Evolutionary conservation across 2,113 vertebrate genomes (phyloP), one percentile per base, ranked within the genome.

Genomic region (Ramphastos sulfuratus): DNA sequence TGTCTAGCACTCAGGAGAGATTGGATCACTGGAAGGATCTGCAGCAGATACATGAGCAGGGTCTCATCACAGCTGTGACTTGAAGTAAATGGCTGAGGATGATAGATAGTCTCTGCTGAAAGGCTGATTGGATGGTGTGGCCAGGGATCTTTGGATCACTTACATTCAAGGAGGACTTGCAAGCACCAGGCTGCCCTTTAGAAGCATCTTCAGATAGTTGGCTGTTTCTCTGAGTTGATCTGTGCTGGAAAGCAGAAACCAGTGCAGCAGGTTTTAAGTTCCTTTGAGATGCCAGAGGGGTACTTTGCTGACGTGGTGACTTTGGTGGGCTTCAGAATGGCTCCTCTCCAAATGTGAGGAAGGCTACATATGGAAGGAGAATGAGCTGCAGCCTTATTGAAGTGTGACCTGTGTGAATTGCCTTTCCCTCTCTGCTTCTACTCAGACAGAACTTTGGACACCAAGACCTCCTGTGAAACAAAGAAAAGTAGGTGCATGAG

Each of bases 371-470:
- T 24, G 67, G 85, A 33, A 66, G 69, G 39, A 85, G 69, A 37
- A 67, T 3, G 56, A 83, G n/a, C 8, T 1, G 4, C 76, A 58
- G 65, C 31, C 8, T 13, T 61, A 35, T 12, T 2, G 0, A 44
- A 61, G 18, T 2, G 16, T 88, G 92, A 67, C 76, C 85, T 77
- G 91, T 61, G 20, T 63, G 71, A 83, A 82, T 87, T 92, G 88
- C 79, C 79, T 85, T 31, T 94, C 77, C 31, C 54, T 87, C 82
- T 94, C 67, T 85, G 92, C 89, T 95, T 90, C 91, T 93, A 89
- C 95, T 92, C 79, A 24, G 33, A 28, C 63, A 55, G 92, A 75
- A 19, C 78, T 93, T 84, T 78, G 92, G 97, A 87, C 91, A 84
- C 92, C 7, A 19, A 66, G 82, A 55, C 78, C 85, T 39, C 90